Conservation (phyloP, 1,140 invertebrate genomes). For the Cyclina sinensis region DNA sequence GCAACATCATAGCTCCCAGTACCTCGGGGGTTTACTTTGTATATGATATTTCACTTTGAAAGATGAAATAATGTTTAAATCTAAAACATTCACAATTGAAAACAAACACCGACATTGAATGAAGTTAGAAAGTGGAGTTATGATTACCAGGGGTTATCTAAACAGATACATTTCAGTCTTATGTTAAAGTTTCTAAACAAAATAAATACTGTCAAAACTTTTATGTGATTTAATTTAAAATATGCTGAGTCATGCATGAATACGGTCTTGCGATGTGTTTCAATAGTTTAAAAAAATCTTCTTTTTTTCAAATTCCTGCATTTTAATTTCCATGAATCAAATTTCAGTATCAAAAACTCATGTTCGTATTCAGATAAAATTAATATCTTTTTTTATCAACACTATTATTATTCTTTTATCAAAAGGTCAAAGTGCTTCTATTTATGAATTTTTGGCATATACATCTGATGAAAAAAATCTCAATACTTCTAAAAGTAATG, state of each 20-base stretch:
- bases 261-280: not conserved
- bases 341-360: no score
- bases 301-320: not conserved
- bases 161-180: not conserved
- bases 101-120: slow-evolving; percentile 32
- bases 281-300: not conserved
- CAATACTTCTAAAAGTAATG: no score
- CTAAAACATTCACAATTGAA: slow-evolving; percentile 30
- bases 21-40: slow-evolving; percentile 22
- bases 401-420: no score
- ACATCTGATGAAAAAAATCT: no score
- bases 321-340: not conserved
- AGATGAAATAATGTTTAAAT: slow-evolving; percentile 30
- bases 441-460: no score
- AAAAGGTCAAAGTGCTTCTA: no score
- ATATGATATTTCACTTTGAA: slow-evolving; percentile 30
- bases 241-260: not conserved
- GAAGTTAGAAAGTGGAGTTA: slow-evolving; percentile 2
- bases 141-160: not conserved
- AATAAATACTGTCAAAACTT: not conserved
- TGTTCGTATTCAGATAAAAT: no score
- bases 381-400: no score
- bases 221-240: not conserved
- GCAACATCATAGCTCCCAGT: slow-evolving; percentile 6
- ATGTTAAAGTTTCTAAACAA: slow-evolving; percentile 3